Evolutionary conservation across 2,797 vertebrate species (phyloP).

Genomic region (Sebastes miniatus): DNA sequence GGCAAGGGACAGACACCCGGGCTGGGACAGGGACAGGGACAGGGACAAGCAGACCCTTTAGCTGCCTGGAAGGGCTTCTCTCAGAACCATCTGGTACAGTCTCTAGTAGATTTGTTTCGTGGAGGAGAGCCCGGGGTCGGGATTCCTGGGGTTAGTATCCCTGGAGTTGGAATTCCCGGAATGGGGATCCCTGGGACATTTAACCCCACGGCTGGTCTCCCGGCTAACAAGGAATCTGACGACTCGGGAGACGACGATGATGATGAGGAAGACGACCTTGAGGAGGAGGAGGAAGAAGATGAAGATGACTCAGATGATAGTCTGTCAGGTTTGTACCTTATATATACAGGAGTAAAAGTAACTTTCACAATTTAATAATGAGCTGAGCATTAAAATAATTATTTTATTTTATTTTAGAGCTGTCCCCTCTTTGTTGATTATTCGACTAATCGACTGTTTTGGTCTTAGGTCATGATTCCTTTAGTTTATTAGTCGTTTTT

Average conservation of each 20-base stretch:
- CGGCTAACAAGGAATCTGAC: constrained; percentile 96
- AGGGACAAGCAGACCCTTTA: constrained; percentile 72
- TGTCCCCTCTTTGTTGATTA: no score
- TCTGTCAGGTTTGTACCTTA: constrained; percentile 88
- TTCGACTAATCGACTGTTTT: no score
- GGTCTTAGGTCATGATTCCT: no score
- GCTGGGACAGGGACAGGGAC: constrained; percentile 54
- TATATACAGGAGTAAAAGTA: not conserved
- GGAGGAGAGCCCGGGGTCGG: constrained; percentile 85
- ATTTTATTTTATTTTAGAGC: not conserved
- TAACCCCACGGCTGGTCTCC: constrained; percentile 80
- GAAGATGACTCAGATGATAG: constrained; percentile 96
- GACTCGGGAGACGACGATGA: constrained; percentile 97
- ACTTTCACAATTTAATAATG: not conserved
- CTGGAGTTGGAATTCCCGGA: constrained; percentile 76
- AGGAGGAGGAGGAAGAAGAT: constrained; percentile 86
- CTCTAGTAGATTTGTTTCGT: constrained; percentile 92
- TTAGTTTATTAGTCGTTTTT: no score
- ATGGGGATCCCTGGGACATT: constrained; percentile 75
- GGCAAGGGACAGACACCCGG: constrained; percentile 72
- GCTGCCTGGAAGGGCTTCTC: constrained; percentile 87
- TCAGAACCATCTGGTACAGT: constrained; percentile 88
- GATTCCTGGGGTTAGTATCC: constrained; percentile 78
- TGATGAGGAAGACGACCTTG: constrained; percentile 92
- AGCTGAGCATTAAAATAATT: not conserved